phyloP scores from a whole-genome alignment of 1,140 invertebrate genomes.

The Portunus trituberculatus region DNA sequence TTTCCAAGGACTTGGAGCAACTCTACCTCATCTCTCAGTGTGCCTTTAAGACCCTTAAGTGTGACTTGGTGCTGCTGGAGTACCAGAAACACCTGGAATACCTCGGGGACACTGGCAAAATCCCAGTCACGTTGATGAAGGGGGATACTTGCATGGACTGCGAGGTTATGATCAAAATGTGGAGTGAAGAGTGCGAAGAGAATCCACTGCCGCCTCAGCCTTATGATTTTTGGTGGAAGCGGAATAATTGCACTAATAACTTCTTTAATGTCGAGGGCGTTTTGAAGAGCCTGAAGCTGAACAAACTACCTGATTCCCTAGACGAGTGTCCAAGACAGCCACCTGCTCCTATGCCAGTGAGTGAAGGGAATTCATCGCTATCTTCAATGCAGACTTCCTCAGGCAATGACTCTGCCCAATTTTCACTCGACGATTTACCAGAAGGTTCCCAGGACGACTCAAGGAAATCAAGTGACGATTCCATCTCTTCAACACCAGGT shows the following conservation, averaged over 20 bases:
- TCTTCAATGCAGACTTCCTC: too few relatives aligned
- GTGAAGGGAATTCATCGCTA: too few relatives aligned
- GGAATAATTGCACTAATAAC: neutral
- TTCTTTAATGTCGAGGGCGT: neutral
- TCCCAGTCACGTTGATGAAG: neutral
- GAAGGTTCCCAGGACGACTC: too few relatives aligned
- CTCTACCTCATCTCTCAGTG: conserved; percentile 43
- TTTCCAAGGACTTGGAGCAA: neutral
- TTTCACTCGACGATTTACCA: too few relatives aligned
- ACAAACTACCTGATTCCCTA: neutral
- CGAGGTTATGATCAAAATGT: neutral
- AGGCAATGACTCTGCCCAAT: too few relatives aligned
- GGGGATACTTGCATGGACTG: neutral
- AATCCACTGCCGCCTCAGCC: neutral
- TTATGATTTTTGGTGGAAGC: neutral
- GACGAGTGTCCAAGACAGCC: neutral
- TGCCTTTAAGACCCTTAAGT: neutral
- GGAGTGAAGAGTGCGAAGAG: neutral
- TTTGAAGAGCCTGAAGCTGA: too few relatives aligned
- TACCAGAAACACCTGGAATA: neutral
- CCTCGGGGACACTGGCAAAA: neutral
- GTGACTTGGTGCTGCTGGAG: neutral
- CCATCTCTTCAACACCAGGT: too few relatives aligned
- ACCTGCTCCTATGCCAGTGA: too few relatives aligned
- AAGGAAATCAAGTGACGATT: too few relatives aligned